phyloP scores from a whole-genome alignment of 2,797 vertebrate genomes.

The Geotrypetes seraphini region DNA sequence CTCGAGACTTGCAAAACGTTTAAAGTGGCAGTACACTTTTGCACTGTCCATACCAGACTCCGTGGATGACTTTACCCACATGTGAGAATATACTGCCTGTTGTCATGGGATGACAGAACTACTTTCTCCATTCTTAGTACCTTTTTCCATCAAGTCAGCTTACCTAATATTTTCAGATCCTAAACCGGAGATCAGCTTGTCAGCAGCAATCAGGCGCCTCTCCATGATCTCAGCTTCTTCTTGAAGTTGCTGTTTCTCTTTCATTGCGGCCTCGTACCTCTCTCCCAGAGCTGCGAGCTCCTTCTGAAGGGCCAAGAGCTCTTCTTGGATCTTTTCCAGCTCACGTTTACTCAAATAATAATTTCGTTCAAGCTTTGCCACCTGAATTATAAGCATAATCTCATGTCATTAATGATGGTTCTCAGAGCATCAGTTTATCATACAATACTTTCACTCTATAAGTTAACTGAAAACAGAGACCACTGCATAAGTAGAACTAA shows the following conservation, averaged over 20 bases:
- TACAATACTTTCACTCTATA: no score
- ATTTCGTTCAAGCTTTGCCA: conserved; percentile 78
- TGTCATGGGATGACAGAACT: no score
- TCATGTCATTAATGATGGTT: no score
- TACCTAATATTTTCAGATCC: conserved; percentile 87
- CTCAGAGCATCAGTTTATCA: no score
- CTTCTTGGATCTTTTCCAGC: conserved; percentile 74
- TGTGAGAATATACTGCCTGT: no score
- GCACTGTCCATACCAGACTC: no score
- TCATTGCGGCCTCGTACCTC: conserved; percentile 72
- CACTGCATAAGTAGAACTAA: no score
- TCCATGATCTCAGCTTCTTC: conserved; percentile 90
- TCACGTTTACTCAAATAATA: conserved; percentile 77
- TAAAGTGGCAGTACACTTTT: no score
- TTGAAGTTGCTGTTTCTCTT: conserved; percentile 76
- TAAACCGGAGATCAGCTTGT: conserved; percentile 87
- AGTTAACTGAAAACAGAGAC: no score
- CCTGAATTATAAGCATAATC: conserved; percentile 44
- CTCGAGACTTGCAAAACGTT: no score
- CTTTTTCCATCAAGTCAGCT: conserved; percentile 17
- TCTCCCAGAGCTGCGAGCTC: conserved; percentile 70
- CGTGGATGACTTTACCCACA: no score
- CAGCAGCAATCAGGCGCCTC: conserved; percentile 78
- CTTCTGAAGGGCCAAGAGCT: conserved; percentile 64
- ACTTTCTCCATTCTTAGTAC: no score